phyloP scores from a whole-genome alignment of 2,888 invertebrate species.

The Volucella inanis region DNA sequence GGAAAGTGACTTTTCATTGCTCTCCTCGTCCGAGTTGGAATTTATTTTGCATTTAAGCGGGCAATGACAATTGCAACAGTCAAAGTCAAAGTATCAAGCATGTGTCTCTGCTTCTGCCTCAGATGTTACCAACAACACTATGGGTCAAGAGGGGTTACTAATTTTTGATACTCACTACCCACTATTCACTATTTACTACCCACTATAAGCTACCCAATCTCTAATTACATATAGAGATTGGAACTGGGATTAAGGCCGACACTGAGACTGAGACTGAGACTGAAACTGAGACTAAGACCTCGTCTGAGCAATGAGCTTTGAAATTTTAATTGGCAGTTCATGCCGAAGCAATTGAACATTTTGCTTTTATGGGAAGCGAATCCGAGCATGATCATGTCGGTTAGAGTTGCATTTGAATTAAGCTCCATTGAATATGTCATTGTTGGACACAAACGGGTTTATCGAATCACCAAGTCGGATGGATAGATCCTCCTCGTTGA shows the following conservation, averaged over 20 bases:
- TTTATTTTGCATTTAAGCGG: constrained; percentile 66
- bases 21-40: constrained; percentile 36
- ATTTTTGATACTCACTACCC: constrained; percentile 42
- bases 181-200: too few species aligned
- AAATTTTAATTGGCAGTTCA: constrained; percentile 69
- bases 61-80: constrained; percentile 66
- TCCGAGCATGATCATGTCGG: constrained; percentile 35
- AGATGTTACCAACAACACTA: constrained; percentile 45
- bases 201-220: constrained; percentile 37
- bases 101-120: not conserved
- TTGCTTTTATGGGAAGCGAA: constrained; percentile 48
- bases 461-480: constrained; percentile 36
- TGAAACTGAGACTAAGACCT: too few species aligned
- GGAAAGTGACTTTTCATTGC: constrained; percentile 55
- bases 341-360: constrained; percentile 57
- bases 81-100: too few species aligned
- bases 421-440: constrained; percentile 54
- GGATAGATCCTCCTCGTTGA: constrained; percentile 42
- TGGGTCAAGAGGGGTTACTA: constrained; percentile 64
- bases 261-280: too few species aligned
- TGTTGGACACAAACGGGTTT: constrained; percentile 47
- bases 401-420: constrained; percentile 53
- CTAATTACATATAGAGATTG: constrained; percentile 28
- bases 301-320: constrained; percentile 36
- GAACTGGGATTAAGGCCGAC: too few species aligned